Conservation (phyloP, 1,140 invertebrate species). For the Diachasma alloeum region DNA sequence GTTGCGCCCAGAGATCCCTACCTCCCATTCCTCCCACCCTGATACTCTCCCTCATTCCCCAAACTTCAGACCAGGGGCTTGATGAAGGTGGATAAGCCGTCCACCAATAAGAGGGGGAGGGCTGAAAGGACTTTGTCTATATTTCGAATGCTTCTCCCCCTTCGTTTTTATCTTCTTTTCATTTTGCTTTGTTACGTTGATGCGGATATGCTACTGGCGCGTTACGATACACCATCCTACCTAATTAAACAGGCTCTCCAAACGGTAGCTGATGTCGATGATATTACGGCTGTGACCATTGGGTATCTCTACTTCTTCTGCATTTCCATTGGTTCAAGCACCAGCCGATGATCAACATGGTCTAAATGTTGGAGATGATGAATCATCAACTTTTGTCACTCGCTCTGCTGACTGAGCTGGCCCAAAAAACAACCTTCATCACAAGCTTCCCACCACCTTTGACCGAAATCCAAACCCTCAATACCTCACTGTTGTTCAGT, state of each 20-base stretch:
- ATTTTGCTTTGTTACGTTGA: conserved; percentile 15
- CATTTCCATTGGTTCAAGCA: too few relatives aligned
- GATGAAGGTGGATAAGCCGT: conserved; percentile 55
- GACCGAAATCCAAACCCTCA: background rate
- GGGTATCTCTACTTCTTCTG: too few relatives aligned
- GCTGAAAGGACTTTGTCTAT: conserved; percentile 2
- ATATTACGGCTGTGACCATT: conserved; percentile 52
- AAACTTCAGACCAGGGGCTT: conserved; percentile 31
- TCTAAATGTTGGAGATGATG: too few relatives aligned
- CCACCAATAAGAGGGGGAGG: background rate
- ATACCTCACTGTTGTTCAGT: background rate
- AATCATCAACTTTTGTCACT: too few relatives aligned
- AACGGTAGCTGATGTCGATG: conserved; percentile 61
- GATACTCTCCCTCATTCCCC: background rate
- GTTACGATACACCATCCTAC: conserved; percentile 49
- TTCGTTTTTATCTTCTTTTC: background rate
- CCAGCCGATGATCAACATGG: too few relatives aligned
- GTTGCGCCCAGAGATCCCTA: conserved; percentile 35
- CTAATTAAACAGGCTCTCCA: conserved; percentile 66
- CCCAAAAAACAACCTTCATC: background rate
- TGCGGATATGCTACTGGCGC: conserved; percentile 30
- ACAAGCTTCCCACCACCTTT: too few relatives aligned
- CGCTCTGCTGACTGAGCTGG: background rate
- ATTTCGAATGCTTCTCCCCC: conserved; percentile 9
- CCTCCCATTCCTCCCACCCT: background rate